A percentile compares a stretch with the other conserved stretches of the same genome.
Evolutionary conservation across 2,797 vertebrate genomes (phyloP).

Genomic region (Podargus strigoides): DNA sequence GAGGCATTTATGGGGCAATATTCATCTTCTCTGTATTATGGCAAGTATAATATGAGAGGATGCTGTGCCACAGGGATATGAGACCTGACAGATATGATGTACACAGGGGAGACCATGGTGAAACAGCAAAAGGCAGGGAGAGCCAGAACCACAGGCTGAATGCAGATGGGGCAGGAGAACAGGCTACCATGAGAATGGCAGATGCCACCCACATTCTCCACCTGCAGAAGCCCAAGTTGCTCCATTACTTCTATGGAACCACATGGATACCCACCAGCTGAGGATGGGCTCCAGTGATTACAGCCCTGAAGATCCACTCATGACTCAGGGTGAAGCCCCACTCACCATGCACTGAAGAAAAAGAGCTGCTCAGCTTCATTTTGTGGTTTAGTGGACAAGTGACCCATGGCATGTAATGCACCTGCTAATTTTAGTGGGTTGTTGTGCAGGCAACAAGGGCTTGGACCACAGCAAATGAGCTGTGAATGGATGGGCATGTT

Average conservation of each 20-base stretch:
- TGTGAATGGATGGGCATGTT: not conserved
- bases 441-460: not conserved
- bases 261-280: not conserved
- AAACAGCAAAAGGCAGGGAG: not conserved
- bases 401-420: not conserved
- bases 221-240: not conserved
- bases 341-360: not conserved
- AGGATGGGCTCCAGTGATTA: not conserved
- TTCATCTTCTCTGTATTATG: slow-evolving; percentile 65
- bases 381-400: not conserved
- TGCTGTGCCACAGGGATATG: slow-evolving; percentile 47
- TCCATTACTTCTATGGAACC: not conserved
- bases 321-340: not conserved
- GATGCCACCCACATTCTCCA: not conserved
- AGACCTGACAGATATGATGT: slow-evolving; percentile 17
- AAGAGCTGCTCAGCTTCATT: not conserved
- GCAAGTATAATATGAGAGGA: slow-evolving; percentile 53
- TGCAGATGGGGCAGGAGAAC: not conserved
- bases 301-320: not conserved
- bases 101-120: not conserved
- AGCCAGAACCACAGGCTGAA: not conserved
- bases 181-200: not conserved
- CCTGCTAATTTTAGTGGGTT: not conserved
- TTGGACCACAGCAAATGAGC: rapidly evolving
- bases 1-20: slow-evolving; percentile 72